Evolutionary conservation across 2,797 vertebrate species (phyloP).

Genomic region (Gymnothorax javanicus): DNA sequence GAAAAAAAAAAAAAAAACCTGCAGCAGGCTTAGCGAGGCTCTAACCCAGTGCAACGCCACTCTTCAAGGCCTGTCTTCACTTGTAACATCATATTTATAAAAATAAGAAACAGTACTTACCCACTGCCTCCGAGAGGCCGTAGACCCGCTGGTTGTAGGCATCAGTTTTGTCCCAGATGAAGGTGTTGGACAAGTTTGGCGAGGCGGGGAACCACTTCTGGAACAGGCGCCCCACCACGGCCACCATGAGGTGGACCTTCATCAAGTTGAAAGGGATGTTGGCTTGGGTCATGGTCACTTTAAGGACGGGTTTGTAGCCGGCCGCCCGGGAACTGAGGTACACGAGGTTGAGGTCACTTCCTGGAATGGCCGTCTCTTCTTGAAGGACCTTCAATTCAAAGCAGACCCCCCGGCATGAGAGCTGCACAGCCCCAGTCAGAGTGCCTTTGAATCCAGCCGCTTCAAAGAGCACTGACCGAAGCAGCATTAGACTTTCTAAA

Average conservation of each 20-base stretch:
- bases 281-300: slow-evolving; percentile 93
- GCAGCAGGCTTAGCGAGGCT: too few relatives aligned
- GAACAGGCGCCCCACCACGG: slow-evolving; percentile 95
- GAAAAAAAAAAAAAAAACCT: too few relatives aligned
- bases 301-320: slow-evolving; percentile 95
- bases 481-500: slow-evolving; percentile 13
- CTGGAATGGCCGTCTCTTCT: slow-evolving; percentile 93
- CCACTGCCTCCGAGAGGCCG: slow-evolving; percentile 92
- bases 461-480: slow-evolving; percentile 24
- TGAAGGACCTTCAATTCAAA: slow-evolving; percentile 85
- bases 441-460: slow-evolving; percentile 8
- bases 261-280: slow-evolving; percentile 93
- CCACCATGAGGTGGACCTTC: slow-evolving; percentile 98
- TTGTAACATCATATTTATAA: not conserved
- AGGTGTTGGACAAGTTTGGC: slow-evolving; percentile 93
- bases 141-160: slow-evolving; percentile 97
- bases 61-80: not conserved
- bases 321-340: slow-evolving; percentile 95
- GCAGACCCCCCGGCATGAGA: slow-evolving; percentile 23
- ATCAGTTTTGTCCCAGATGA: slow-evolving; percentile 99
- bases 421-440: not conserved
- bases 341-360: slow-evolving; percentile 91
- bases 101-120: slow-evolving; percentile 72
- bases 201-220: slow-evolving; percentile 98
- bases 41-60: too few relatives aligned